Base-by-base conservation (phyloP, 2,113 vertebrate genomes). In the Lichenostomus cassidix region DNA sequence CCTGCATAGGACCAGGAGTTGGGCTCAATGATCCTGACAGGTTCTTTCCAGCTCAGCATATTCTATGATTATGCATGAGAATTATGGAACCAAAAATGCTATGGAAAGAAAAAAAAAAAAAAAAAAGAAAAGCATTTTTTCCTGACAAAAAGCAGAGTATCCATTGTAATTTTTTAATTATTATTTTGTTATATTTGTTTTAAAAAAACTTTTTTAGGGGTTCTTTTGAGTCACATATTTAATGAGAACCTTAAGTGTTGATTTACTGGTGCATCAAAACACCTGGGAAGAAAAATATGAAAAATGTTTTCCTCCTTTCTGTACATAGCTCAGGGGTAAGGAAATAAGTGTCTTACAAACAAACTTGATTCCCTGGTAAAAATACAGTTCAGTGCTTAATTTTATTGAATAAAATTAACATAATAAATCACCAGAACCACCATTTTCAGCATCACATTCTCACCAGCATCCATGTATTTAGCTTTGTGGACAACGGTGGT, bases 91-190 rank as follows among this genome's bases (percentile, higher is more conserved):
- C 4, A 55, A 56, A 18, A 55, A 2, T 13, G 18, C 3, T 9
- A 10, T n/a, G 15, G 24, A 33, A n/a, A 33, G 37, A 11, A 65
- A 58, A 0, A 33, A 49, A 29, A 16, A 0, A 15, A 11, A 65
- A 58, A 0, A 39, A 10, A 39, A 39, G 11, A 39, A 39, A 39
- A 39, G 10, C 9, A 13, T 22, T 60, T 73, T 55, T n/a, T 73
- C 5, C 11, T 73, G 23, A 31, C 7, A 31, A 42, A 41, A 33
- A 33, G 2, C 3, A 25, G 15, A 59, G 3, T 19, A 24, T 44
- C 5, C 53, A 12, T 39, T n/a, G 22, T 9, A 16, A 15, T 44
- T 44, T 44, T 44, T 52, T 52, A 39, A 39, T 52, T 52, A 5
- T 44, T 25, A 22, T 50, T 25, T 23, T 80, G 8, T 18, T 56